Base-by-base conservation (phyloP, 35 echinoderm and acorn worm genomes). In the Apostichopus parvimensis region DNA sequence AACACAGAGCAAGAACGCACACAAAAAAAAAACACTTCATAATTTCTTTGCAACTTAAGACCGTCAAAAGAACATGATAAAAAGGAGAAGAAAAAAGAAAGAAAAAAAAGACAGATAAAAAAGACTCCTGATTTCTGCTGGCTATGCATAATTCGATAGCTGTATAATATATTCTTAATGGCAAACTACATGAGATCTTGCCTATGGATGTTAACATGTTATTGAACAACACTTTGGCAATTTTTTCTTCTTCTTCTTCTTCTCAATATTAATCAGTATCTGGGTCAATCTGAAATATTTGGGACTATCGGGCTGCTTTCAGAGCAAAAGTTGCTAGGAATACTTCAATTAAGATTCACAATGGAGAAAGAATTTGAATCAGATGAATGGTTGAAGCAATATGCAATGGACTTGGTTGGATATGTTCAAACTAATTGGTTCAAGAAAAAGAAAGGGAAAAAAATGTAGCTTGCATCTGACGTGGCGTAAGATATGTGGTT, bases 271-370 rank as follows among this genome's bases (percentile, higher is more conserved):
- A 68, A 68, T 68, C 34, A 34, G 52, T 82, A 82, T 82, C 79
- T 82, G 79, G 79, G 79, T 82, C 79, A 82, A 82, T 55, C 79
- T 82, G 79, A 82, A 82, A 82, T 45, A 45, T 68, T 68, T 68
- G 64, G 64, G 64, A 68, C 64, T 68, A 68, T 45, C 34, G 0
- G 18, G 64, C 11, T 68, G 64, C 64, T 68, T 68, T 68, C 64
- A 68, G 64, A 68, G 64, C 64, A 68, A 68, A 68, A 68, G 11
- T 68, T 68, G 64, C 64, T 10, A 68, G 64, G 64, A 68, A 68
- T 68, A 68, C 64, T 68, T 68, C 64, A 68, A 68, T 68, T 68
- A 68, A 68, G 64, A 68, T 11, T 14, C 9, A 68, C 64, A 68
- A 68, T 68, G 18, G 64, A 68, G 64, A 68, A 11, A 68, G 64